These are phyloP conservation scores for Camelus bactrianus DNA, from an alignment of 2,113 vertebrate species.

Conservation along the genomic window DNA sequence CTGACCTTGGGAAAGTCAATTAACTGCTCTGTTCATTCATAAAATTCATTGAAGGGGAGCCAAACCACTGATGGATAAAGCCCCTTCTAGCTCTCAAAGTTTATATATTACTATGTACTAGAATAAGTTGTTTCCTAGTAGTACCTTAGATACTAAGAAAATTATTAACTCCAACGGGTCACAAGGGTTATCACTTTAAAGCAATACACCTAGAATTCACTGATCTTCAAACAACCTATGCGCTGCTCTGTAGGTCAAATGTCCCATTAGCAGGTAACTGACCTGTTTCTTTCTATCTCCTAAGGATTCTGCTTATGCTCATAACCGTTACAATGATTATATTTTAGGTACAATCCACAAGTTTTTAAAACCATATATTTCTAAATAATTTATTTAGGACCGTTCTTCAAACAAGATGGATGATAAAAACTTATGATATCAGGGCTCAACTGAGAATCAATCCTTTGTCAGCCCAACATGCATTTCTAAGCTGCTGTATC, in stretches of 20 bases:
- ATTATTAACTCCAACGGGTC: constrained; percentile 76
- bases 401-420: constrained; percentile 34
- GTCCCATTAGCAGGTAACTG: constrained; percentile 52
- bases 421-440: background rate
- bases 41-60: background rate
- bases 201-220: constrained; percentile 57
- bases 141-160: constrained; percentile 51
- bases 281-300: constrained; percentile 30
- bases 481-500: background rate
- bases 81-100: constrained; percentile 1
- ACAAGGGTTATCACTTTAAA: constrained; percentile 76
- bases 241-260: constrained; percentile 25
- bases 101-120: background rate
- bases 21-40: background rate
- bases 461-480: background rate
- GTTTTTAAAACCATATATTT: constrained; percentile 53
- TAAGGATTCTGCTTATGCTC: constrained; percentile 20
- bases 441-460: background rate
- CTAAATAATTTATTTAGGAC: constrained; percentile 37
- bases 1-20: constrained; percentile 19
- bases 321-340: background rate
- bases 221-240: constrained; percentile 45
- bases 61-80: constrained; percentile 9
- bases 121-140: constrained; percentile 30
- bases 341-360: constrained; percentile 52